A percentile compares a stretch with the other conserved stretches of the same genome.
Conservation (phyloP, 1,140 invertebrate species). For the Littorina saxatilis region DNA sequence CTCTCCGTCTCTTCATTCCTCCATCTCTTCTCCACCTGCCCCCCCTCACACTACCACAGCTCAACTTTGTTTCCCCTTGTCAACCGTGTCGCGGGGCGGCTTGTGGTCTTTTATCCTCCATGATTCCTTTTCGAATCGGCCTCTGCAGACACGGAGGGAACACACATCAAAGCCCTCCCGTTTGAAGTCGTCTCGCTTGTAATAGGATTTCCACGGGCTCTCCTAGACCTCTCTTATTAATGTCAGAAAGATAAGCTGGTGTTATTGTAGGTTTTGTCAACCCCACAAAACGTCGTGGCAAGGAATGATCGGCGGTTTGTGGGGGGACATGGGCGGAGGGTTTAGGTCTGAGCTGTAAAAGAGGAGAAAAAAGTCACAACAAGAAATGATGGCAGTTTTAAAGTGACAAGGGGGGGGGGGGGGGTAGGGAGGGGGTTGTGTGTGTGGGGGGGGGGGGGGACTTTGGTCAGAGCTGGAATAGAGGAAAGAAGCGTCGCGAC, state of each 20-base stretch:
- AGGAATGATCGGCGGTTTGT: neutral
- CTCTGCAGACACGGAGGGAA: neutral
- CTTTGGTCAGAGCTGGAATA: neutral
- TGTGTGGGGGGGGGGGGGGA: neutral
- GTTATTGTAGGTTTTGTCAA: conserved; percentile 9
- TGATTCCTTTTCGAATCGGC: neutral
- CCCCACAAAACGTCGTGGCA: neutral
- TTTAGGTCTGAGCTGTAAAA: neutral
- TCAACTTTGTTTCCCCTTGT: too few relatives aligned
- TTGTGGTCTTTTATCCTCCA: too few relatives aligned
- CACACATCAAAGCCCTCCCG: neutral
- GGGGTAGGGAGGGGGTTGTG: neutral
- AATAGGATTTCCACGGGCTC: conserved; percentile 16
- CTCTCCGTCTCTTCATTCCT: too few relatives aligned
- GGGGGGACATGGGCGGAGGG: neutral
- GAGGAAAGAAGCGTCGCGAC: neutral
- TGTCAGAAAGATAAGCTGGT: conserved; percentile 31
- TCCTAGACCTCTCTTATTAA: conserved; percentile 17
- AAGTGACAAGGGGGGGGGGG: neutral
- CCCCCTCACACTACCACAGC: too few relatives aligned
- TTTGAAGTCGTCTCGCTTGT: conserved; percentile 2
- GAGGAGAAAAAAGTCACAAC: neutral
- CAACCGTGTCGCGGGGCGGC: too few relatives aligned
- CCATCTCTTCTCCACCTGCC: too few relatives aligned
- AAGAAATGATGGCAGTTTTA: too few relatives aligned